These are phyloP conservation scores for Schizopygopsis pylzovi DNA, from an alignment of 2,797 vertebrate species.

Conservation along the genomic window DNA sequence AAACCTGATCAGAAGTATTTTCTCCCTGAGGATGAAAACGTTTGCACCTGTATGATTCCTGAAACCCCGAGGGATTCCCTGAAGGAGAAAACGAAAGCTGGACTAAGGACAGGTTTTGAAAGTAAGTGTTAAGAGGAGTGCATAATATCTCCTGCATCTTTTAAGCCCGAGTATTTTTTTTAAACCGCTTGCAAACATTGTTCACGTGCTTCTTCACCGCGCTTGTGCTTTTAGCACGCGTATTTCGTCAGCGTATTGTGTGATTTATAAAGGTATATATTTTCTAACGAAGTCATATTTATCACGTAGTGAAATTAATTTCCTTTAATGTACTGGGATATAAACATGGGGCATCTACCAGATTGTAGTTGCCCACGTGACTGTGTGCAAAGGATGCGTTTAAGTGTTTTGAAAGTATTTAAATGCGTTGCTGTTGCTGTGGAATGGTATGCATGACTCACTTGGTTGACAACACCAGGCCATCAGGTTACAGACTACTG, in stretches of 20 bases:
- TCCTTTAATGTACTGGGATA: neutral
- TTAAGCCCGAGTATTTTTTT: neutral
- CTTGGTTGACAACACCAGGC: constrained; percentile 32
- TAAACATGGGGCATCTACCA: neutral
- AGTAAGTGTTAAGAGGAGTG: constrained; percentile 12
- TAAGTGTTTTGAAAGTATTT: constrained; percentile 24
- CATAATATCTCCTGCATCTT: neutral
- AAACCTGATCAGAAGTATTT: neutral
- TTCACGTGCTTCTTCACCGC: neutral
- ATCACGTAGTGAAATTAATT: neutral
- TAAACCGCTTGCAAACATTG: neutral
- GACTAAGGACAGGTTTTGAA: neutral
- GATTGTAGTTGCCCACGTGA: neutral
- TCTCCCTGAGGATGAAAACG: constrained; percentile 13
- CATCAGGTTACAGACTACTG: constrained; percentile 37
- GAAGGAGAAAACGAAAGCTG: constrained; percentile 4
- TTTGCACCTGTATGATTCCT: constrained; percentile 20
- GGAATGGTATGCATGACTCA: constrained; percentile 33
- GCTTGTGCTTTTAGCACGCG: neutral
- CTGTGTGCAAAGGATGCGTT: neutral
- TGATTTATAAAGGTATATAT: neutral
- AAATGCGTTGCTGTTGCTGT: constrained; percentile 29
- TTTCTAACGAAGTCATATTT: neutral
- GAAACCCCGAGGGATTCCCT: constrained; percentile 1
- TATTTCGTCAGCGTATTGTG: neutral